Evolutionary conservation across 2,797 vertebrate genomes (phyloP).

Genomic region (Saguinus oedipus): DNA sequence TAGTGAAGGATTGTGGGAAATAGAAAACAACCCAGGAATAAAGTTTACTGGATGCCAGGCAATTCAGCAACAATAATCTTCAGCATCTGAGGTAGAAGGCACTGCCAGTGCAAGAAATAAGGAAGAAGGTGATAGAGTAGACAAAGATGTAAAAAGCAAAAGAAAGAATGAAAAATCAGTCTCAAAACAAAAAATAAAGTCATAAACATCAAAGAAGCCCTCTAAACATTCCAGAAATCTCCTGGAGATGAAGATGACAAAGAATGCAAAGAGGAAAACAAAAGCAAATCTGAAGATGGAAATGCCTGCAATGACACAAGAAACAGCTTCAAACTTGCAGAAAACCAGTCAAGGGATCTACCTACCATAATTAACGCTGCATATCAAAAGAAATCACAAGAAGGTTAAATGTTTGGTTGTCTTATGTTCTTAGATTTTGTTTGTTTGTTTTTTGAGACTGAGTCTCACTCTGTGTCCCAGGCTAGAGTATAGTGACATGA

Average conservation of each 20-base stretch:
- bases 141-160: not conserved
- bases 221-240: not conserved
- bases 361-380: not conserved
- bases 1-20: not conserved
- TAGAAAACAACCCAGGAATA: not conserved
- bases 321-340: not conserved
- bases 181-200: not conserved
- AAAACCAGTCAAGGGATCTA: not conserved
- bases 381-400: conserved; percentile 51
- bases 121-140: not conserved
- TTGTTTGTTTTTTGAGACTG: too few species aligned
- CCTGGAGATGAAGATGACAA: not conserved
- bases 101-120: not conserved
- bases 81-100: not conserved
- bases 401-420: conserved; percentile 86
- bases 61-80: not conserved
- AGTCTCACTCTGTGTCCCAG: too few species aligned
- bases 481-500: too few species aligned
- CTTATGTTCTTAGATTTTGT: conserved; percentile 86
- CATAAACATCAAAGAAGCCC: not conserved
- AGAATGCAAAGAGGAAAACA: not conserved
- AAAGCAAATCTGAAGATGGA: not conserved
- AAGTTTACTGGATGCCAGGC: not conserved
- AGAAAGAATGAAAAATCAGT: not conserved
- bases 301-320: not conserved